Evolutionary conservation across 2,113 vertebrate species (phyloP).

Genomic region (Cromileptes altivelis): DNA sequence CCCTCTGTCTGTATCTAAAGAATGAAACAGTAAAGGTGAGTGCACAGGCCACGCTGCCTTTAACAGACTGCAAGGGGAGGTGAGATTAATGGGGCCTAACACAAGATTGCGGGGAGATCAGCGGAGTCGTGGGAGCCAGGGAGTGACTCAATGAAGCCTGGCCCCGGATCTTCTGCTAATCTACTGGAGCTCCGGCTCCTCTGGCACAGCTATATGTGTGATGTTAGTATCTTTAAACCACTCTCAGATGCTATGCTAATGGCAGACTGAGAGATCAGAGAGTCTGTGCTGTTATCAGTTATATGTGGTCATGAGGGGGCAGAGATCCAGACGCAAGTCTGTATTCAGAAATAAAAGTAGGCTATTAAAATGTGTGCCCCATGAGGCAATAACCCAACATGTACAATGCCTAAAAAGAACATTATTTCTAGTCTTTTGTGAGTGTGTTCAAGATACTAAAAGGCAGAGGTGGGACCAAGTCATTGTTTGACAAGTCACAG

Average conservation of each 20-base stretch:
- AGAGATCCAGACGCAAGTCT: neutral
- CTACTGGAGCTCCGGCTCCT: conserved; percentile 26
- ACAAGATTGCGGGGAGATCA: conserved; percentile 56
- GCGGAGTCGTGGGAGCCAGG: conserved; percentile 40
- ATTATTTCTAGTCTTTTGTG: neutral
- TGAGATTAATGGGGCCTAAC: conserved; percentile 65
- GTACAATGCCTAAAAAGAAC: neutral
- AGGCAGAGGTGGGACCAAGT: too few species aligned
- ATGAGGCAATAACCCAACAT: neutral
- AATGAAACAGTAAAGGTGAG: conserved; percentile 47
- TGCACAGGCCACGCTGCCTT: conserved; percentile 13
- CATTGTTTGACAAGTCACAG: too few species aligned
- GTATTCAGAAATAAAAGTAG: neutral
- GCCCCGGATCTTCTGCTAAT: conserved; percentile 56
- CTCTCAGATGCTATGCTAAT: conserved; percentile 25
- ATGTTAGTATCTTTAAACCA: neutral
- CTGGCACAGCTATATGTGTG: neutral
- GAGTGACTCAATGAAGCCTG: conserved; percentile 42
- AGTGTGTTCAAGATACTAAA: too few species aligned
- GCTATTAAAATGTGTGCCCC: neutral
- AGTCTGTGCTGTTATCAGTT: conserved; percentile 4
- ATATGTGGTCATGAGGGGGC: neutral
- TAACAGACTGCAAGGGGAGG: conserved; percentile 33
- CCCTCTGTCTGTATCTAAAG: conserved; percentile 26
- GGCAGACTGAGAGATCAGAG: conserved; percentile 16